Evolutionary conservation across 2,113 vertebrate genomes (phyloP).

Genomic region (Python bivittatus): DNA sequence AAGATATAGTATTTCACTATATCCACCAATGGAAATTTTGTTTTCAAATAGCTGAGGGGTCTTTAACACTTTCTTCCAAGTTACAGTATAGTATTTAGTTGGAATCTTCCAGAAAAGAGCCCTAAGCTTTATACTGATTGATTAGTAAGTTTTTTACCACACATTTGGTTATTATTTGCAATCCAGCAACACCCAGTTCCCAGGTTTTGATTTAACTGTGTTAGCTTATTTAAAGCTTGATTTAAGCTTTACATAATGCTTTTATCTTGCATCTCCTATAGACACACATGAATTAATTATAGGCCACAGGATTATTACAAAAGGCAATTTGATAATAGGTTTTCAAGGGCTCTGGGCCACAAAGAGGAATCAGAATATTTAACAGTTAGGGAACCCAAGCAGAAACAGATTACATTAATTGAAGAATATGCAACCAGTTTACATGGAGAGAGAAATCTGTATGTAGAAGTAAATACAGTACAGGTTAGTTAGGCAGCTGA

Average conservation of each 20-base stretch:
- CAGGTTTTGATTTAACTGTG: slow-evolving; percentile 10
- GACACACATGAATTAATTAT: background rate
- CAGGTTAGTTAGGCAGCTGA: background rate
- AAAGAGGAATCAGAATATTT: slow-evolving; percentile 9
- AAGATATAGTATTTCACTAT: slow-evolving; percentile 43
- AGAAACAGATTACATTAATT: slow-evolving; percentile 8
- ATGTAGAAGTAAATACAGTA: background rate
- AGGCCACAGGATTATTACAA: background rate
- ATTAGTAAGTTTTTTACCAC: background rate
- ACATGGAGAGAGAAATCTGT: background rate
- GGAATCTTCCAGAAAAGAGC: background rate
- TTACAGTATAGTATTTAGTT: slow-evolving; percentile 7
- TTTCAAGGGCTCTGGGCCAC: slow-evolving; percentile 11
- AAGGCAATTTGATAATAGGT: slow-evolving; percentile 17
- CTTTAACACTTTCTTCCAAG: slow-evolving; percentile 40
- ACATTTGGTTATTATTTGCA: slow-evolving; percentile 28
- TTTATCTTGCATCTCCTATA: background rate
- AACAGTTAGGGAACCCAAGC: slow-evolving; percentile 1
- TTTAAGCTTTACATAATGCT: background rate
- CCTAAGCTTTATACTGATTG: background rate
- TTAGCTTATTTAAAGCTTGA: background rate
- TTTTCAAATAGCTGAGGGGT: slow-evolving; percentile 41
- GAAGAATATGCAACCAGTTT: slow-evolving; percentile 5
- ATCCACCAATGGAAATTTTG: slow-evolving; percentile 43
- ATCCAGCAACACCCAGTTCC: background rate